Evolutionary conservation across 2,888 invertebrate species (phyloP), one percentile per base, ranked within the genome.

Genomic region (Patella ulyssiponensis): DNA sequence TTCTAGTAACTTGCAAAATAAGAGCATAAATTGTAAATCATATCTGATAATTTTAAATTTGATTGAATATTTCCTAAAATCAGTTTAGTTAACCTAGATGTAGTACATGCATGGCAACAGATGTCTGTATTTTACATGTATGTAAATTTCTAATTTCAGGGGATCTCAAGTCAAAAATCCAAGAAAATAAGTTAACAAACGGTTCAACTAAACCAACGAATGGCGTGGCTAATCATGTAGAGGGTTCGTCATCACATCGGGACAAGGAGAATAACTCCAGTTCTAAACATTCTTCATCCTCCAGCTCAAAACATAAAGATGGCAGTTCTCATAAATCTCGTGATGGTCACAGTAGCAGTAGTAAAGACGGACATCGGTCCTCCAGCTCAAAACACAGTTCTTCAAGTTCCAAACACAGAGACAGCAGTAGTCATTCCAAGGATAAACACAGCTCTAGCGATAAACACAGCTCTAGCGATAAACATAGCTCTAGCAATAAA

Each of bases 341-440:
- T 53, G 83, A 83, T 74, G 83, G 83, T 58, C 83, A 79, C n/a
- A 77, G 73, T 54, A 70, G 71, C 51, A 75, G 75, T 52, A 77
- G 77, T 74, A 75, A 70, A 23, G 64, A 64, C 23, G 64, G 64
- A 0, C 64, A 64, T n/a, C 20, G 23, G 3, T 64, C 64, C 11
- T 64, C 64, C 3, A 64, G 64, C 20, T 64, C 64, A 5, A 64
- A 64, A 64, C 64, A 64, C 23, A 73, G 70, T 64, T 77, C 78
- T 74, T 81, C 80, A 64, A 80, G 80, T 44, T 79, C 79, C 44
- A 86, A 86, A 72, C 84, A 85, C 78, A 81, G 78, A 77, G 83
- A 86, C 27, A 72, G 75, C 56, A 74, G 69, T 54, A 74, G 44
- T 44, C 33, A 53, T 54, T 75, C 71, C 53, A 73, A 27, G 74